Evolutionary conservation across 2,113 vertebrate species (phyloP), one percentile per base, ranked within the genome.

Genomic region (Meleagris gallopavo): DNA sequence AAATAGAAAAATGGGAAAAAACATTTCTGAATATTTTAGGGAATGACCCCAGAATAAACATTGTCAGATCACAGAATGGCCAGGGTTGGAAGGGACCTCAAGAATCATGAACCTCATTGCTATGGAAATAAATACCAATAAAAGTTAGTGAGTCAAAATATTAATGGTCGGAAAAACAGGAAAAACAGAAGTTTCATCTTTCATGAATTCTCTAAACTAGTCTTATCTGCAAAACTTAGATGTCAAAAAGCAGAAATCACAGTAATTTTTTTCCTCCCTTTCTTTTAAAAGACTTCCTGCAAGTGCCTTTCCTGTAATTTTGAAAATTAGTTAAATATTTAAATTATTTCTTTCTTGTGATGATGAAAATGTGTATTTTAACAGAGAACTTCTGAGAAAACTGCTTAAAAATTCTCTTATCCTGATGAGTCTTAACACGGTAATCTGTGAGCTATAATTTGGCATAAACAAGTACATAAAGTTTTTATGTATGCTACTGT

Each of bases 181-280:
- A n/a, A 16, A 32, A 25, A 22, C n/a, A n/a, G 12, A 20, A 30
- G 11, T 38, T n/a, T 17, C 11, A 8, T 9, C 2, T 72, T 54
- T 58, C 14, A 43, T 48, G 14, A 58, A 62, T 45, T 67, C 1
- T 34, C 32, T 46, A 16, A 78, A 17, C 11, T 8, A 32, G 7
- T 60, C 27, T 22, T 76, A 61, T 36, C 15, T 36, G 12, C 36
- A 72, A 79, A 76, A 58, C 3, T 9, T 67, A 13, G 8, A 27
- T n/a, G 10, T 54, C 38, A 41, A 77, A 73, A 73, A 70, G 3
- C 17, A 65, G 22, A 66, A 66, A 75, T 27, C 54, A 54, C 9
- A 78, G 2, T 24, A 48, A 72, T 4, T 24, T 79, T 22, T 0
- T 1, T 2, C 7, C 9, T 7, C 10, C 12, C 3, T 16, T 22